Base-by-base conservation (phyloP, 2,113 vertebrate species). In the Drymodes brunneopygia region DNA sequence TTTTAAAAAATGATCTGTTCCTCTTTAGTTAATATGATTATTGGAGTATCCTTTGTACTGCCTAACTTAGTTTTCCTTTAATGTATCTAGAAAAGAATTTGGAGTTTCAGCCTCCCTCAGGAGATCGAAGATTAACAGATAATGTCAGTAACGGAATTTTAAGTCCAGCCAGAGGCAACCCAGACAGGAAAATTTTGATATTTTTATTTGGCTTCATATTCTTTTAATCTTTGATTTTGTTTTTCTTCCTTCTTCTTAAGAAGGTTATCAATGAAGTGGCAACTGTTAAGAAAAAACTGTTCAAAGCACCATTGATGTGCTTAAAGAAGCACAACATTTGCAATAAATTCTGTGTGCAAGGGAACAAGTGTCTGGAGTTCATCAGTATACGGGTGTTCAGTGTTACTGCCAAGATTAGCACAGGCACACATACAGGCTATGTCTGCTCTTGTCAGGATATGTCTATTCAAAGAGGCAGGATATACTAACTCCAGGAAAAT, bases 81-180 rank as follows among this genome's bases (percentile, higher is more conserved):
- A 91, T 70, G 45, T 83, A 77, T 69, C 77, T 88, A 86, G 88
- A 88, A 89, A 90, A 86, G 57, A 90, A 85, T 47, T 88, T 94
- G 57, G 70, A 56, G 57, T 67, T 95, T 94, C 83, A 95, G 60
- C 13, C 45, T 93, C 87, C 57, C 87, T 81, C 64, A 66, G 80
- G 61, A 90, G 50, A 87, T 91, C 11, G 25, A 89, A 95, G 92
- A 96, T 93, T 90, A 97, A 90, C 86, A 86, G 95, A 96, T 95
- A 94, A 94, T 56, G 54, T 94, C 96, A 96, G 78, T 94, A 92
- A 91, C 86, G 90, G 94, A 95, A 97, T 96, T 94, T 95, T 90
- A 95, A 96, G 88, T 82, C 91, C 51, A 92, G 83, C 86, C 91
- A 88, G 87, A 73, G 71, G 90, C 78, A 94, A 73, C 31, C 14